Evolutionary conservation across 2,113 vertebrate genomes (phyloP).

Genomic region (Gallinago paraguaiae): DNA sequence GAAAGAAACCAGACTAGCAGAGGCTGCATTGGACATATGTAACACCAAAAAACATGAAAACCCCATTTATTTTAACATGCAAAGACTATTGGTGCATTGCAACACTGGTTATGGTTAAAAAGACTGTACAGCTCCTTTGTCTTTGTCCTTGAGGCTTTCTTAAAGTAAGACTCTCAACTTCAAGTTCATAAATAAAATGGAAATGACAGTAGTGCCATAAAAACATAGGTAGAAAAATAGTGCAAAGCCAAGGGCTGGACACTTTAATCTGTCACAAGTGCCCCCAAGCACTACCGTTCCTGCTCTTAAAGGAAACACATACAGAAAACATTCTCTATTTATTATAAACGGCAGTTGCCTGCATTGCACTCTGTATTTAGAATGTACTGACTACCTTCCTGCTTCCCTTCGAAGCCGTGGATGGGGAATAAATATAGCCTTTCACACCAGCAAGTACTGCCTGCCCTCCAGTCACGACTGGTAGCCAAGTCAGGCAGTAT

Average conservation of each 20-base stretch:
- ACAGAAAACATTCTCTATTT: constrained; percentile 33
- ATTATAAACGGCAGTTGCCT: constrained; percentile 12
- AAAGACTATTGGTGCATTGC: not conserved
- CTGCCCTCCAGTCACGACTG: not conserved
- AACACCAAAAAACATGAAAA: not conserved
- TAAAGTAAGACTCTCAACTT: not conserved
- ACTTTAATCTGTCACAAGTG: constrained; percentile 35
- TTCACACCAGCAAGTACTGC: not conserved
- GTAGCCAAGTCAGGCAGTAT: constrained; percentile 12
- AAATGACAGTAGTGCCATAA: constrained; percentile 43
- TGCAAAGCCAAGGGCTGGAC: constrained; percentile 54
- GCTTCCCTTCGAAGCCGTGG: not conserved
- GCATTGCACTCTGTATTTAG: constrained; percentile 46
- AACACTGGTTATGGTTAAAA: not conserved
- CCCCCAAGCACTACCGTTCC: constrained; percentile 4
- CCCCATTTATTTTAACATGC: not conserved
- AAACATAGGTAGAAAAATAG: constrained; percentile 51
- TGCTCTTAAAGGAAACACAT: constrained; percentile 1
- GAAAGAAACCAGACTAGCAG: not conserved
- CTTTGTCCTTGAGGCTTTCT: not conserved
- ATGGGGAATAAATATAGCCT: not conserved
- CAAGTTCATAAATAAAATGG: constrained; percentile 33
- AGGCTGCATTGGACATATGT: not conserved
- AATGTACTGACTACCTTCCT: not conserved
- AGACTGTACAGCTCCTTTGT: not conserved